phyloP scores from a whole-genome alignment of 2,888 invertebrate species.

The Acanthopleura granulata region DNA sequence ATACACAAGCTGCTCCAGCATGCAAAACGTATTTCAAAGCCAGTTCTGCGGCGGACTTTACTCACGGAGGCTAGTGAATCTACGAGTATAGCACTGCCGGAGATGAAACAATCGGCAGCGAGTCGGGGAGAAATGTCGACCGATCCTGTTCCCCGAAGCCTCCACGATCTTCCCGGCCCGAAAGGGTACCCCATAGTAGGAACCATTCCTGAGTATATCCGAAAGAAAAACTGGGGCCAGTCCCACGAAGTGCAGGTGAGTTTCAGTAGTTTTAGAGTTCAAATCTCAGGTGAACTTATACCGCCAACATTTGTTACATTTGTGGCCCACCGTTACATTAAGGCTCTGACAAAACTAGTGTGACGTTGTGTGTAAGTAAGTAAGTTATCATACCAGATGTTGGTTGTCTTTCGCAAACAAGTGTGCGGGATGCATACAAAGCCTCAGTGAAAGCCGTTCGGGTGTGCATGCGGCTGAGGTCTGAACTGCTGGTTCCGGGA shows the following conservation, averaged over 20 bases:
- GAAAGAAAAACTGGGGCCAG: conserved; percentile 16
- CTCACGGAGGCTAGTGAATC: conserved; percentile 8
- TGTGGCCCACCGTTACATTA: too few relatives aligned
- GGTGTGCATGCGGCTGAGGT: too few relatives aligned
- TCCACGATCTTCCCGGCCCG: not conserved
- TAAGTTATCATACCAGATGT: too few relatives aligned
- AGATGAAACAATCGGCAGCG: not conserved
- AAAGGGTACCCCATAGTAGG: not conserved
- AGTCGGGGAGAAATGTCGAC: not conserved
- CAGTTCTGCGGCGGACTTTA: not conserved
- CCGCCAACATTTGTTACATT: too few relatives aligned
- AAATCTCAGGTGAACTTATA: too few relatives aligned
- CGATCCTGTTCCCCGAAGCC: not conserved
- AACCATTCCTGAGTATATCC: not conserved
- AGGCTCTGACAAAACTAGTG: too few relatives aligned
- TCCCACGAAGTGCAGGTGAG: conserved; percentile 11
- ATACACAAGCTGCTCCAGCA: not conserved
- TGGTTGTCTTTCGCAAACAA: too few relatives aligned
- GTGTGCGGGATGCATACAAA: too few relatives aligned
- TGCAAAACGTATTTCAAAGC: not conserved
- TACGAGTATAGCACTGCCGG: not conserved
- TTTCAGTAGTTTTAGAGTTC: not conserved
- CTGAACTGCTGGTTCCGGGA: too few relatives aligned
- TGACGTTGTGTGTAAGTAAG: too few relatives aligned
- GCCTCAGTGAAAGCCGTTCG: too few relatives aligned